Conservation (phyloP, 1,140 invertebrate genomes). For the Drosophila kohkoa region DNA sequence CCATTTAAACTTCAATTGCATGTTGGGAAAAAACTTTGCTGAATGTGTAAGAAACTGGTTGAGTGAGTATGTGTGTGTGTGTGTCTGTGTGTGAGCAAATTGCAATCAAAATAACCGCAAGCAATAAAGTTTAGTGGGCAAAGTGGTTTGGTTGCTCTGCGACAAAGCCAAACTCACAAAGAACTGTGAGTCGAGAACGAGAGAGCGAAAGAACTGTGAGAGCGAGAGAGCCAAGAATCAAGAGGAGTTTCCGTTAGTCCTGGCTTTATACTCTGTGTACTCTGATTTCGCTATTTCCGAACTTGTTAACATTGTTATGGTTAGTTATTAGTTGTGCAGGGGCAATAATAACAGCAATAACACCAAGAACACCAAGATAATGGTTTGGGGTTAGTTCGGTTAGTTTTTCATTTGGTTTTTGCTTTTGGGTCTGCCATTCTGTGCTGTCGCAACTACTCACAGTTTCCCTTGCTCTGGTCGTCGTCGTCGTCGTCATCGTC, state of each 20-base stretch:
- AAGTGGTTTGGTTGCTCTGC: constrained; percentile 46
- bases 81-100: constrained; percentile 60
- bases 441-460: constrained; percentile 59
- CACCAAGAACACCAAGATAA: constrained; percentile 10
- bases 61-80: constrained; percentile 31
- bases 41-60: background rate
- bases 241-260: constrained; percentile 39
- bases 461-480: constrained; percentile 40
- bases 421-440: constrained; percentile 6
- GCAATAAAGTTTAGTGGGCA: constrained; percentile 64
- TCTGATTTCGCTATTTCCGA: constrained; percentile 35
- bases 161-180: constrained; percentile 21
- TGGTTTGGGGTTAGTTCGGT: constrained; percentile 17
- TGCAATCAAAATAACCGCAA: constrained; percentile 78
- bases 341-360: constrained; percentile 50
- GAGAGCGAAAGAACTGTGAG: constrained; percentile 15
- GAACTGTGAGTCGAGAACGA: constrained; percentile 10
- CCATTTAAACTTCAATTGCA: constrained; percentile 67
- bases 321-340: constrained; percentile 61
- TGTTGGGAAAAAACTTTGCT: constrained; percentile 51
- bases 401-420: constrained; percentile 11
- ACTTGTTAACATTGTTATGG: constrained; percentile 60
- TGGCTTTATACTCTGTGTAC: background rate
- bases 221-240: background rate
- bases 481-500: constrained; percentile 23